phyloP scores from a whole-genome alignment of 2,888 invertebrate species.

The Calliopum simillimum region DNA sequence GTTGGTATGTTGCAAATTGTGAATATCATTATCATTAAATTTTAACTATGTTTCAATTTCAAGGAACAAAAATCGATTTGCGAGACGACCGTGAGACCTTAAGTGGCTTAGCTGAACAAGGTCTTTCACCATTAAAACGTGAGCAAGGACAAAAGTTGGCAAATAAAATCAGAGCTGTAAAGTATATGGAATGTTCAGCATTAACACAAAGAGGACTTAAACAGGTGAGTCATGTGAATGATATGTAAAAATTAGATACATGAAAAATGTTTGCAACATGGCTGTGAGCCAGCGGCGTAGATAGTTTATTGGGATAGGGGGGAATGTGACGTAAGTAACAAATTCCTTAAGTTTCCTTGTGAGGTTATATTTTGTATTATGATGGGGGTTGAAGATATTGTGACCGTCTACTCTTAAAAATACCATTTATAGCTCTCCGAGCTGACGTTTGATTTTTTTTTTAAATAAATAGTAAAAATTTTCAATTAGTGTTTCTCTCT shows the following conservation, averaged over 20 bases:
- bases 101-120: slow-evolving; percentile 90
- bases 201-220: slow-evolving; percentile 97
- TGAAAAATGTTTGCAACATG: too few relatives aligned
- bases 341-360: too few relatives aligned
- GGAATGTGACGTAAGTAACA: too few relatives aligned
- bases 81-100: slow-evolving; percentile 97
- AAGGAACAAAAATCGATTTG: slow-evolving; percentile 98
- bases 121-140: slow-evolving; percentile 93
- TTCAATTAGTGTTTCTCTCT: too few relatives aligned
- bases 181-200: slow-evolving; percentile 99
- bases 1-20: slow-evolving; percentile 78
- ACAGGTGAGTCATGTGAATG: slow-evolving; percentile 71
- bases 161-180: slow-evolving; percentile 97
- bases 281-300: too few relatives aligned
- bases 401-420: too few relatives aligned
- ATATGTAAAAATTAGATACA: not conserved
- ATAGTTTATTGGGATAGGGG: too few relatives aligned
- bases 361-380: too few relatives aligned
- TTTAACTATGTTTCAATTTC: slow-evolving; percentile 43
- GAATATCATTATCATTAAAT: not conserved
- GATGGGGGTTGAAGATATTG: too few relatives aligned
- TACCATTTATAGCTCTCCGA: too few relatives aligned
- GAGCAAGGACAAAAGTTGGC: slow-evolving; percentile 99
- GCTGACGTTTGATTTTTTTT: too few relatives aligned
- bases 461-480: too few relatives aligned